These are phyloP conservation scores for Gastracanthus pulcherrimus DNA, from an alignment of 2,888 invertebrate species.

Conservation along the genomic window DNA sequence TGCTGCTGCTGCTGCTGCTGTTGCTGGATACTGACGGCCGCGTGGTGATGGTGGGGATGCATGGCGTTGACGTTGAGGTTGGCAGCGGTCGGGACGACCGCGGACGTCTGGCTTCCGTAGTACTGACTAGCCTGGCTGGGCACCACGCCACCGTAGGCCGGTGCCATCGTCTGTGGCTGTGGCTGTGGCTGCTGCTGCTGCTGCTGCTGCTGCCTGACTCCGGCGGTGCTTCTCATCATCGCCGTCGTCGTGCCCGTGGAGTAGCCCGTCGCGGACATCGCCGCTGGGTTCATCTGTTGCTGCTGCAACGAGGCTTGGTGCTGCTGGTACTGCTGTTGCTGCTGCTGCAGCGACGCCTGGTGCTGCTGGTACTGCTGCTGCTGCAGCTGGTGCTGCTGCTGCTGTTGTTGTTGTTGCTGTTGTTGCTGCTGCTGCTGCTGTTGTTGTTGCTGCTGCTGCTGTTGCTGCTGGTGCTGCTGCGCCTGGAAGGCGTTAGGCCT, in stretches of 20 bases:
- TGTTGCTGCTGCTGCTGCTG: slow-evolving; percentile 49
- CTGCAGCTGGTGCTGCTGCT: slow-evolving; percentile 24
- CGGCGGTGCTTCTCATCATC: slow-evolving; percentile 78
- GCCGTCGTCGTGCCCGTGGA: slow-evolving; percentile 36
- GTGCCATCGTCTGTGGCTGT: slow-evolving; percentile 18
- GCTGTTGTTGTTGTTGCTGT: slow-evolving; percentile 43
- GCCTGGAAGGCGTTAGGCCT: slow-evolving; percentile 41
- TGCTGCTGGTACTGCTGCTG: slow-evolving; percentile 69
- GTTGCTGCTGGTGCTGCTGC: slow-evolving; percentile 73
- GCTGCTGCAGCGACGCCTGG: slow-evolving; percentile 37
- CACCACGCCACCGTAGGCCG: slow-evolving; percentile 33
- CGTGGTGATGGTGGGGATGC: slow-evolving; percentile 27
- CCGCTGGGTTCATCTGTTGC: slow-evolving; percentile 71
- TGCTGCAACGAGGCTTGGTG: slow-evolving; percentile 38
- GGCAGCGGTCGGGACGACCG: neutral
- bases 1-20: slow-evolving; percentile 22
- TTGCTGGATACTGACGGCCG: neutral
- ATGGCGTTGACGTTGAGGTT: slow-evolving; percentile 33
- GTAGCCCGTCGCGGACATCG: slow-evolving; percentile 64
- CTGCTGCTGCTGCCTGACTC: slow-evolving; percentile 17
- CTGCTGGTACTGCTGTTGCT: slow-evolving; percentile 5
- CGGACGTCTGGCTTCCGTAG: slow-evolving; percentile 33
- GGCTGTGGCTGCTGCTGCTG: slow-evolving; percentile 66
- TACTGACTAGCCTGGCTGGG: slow-evolving; percentile 57
- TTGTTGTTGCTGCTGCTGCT: slow-evolving; percentile 67